Base-by-base conservation (phyloP, 2,888 invertebrate species). In the Aphidius colemani region DNA sequence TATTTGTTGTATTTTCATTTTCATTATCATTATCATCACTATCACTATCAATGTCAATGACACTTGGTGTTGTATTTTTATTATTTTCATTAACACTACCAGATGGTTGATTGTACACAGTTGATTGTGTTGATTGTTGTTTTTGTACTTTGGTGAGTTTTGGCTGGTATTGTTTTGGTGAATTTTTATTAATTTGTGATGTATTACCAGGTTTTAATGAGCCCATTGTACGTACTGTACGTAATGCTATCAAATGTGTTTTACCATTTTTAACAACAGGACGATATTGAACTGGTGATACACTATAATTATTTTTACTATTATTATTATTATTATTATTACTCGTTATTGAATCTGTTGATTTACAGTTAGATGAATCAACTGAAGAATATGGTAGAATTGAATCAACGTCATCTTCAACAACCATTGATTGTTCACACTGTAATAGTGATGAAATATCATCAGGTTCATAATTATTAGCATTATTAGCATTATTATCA, bases 11-110 rank as follows among this genome's bases (percentile, higher is more conserved):
- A 40, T 55, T 13, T 7, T 11, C 0, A 55, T 13, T 7, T 58
- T 43, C 9, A 1, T 63, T 56, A n/a, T 78, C 77, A 18, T 78
- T 77, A 7, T 66, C 61, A 59, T 78, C 78, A 61, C 77, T 77
- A 59, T 78, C 78, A 61, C 77, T 77, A n/a, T 75, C 77, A 9
- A 78, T 51, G 60, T 78, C 73, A 44, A 78, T 78, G 1, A 78
- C 71, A 65, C 69, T 77, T 1, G 74, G 72, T 7, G 68, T 45
- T 59, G 48, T 61, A 18, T 43, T 51, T 7, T 56, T 7, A 7
- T 40, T 62, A 68, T 40, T 66, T 46, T 64, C 67, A 30, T 30
- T 66, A 39, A 39, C 3, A 7, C 18, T 40, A 39, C 11, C 3
- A 18, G 39, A 10, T 39, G 10, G 9, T 39, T 30, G 40, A 30